Base-by-base conservation (phyloP, 2,888 invertebrate species). In the Ophion ventricosus region DNA sequence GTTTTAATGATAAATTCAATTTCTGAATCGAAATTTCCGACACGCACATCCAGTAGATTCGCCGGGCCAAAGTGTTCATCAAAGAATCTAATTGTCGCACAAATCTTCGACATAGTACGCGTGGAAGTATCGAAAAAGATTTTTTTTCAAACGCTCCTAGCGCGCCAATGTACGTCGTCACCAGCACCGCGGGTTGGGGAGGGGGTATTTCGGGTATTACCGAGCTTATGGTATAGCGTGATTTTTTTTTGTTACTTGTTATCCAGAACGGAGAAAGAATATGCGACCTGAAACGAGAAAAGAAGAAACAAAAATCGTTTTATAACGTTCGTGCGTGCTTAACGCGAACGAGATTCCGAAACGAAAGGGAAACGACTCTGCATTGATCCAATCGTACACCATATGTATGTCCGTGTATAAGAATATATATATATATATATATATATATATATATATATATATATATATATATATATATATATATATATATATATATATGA, bases 281-380 rank as follows among this genome's bases (percentile, higher is more conserved):
- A 35, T 66, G 17, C 17, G 64, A 64, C 56, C 23, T 56, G 23
- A 57, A 57, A 56, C 17, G 49, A 49, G 49, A 14, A 49, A 17
- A 17, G 49, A 49, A 49, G 17, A 14, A 49, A 49, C 49, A 49
- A 49, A 67, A 61, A 54, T 43, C 35, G 26, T 69, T 81, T 81
- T 77, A 66, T 81, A 76, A 70, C 70, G 35, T 40, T n/a, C 29
- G 75, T 70, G 76, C 80, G 80, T 70, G 57, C 35, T 64, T 20
- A 43, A 61, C 35, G 20, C 78, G 78, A 66, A 66, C 66, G 69
- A 77, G 77, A 14, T 70, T 43, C 73, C 59, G 57, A 70, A 85
- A 85, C 80, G 85, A 85, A 84, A 87, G 86, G 86, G 87, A 87
- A 86, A 86, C 84, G 82, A 77, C 43, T 59, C 59, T 29, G 57